A percentile compares a stretch with the other conserved stretches of the same genome.
Conservation (phyloP, 2,113 vertebrate genomes). For the Oreochromis niloticus region DNA sequence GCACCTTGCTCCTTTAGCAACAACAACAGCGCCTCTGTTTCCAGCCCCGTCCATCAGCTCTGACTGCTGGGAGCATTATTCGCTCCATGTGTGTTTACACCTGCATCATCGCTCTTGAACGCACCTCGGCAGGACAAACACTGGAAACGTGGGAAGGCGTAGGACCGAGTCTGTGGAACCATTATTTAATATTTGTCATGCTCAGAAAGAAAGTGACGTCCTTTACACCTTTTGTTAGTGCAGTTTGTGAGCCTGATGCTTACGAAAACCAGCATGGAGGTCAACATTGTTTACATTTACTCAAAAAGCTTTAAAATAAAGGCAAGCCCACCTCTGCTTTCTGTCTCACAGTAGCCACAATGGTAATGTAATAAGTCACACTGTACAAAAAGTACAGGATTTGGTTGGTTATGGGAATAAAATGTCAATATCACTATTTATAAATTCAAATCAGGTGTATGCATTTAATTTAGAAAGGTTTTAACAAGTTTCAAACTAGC, state of each 20-base stretch:
- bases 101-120: background rate
- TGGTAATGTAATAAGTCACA: background rate
- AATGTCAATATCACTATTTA: background rate
- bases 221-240: background rate
- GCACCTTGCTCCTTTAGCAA: background rate
- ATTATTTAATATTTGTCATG: background rate
- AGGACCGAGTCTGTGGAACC: background rate
- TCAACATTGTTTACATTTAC: background rate
- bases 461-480: background rate
- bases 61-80: background rate
- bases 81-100: background rate
- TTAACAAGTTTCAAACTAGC: background rate
- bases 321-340: background rate
- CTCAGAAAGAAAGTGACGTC: background rate
- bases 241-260: background rate
- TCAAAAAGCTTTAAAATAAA: background rate
- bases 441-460: background rate
- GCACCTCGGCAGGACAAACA: background rate
- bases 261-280: background rate
- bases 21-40: background rate
- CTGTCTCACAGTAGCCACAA: background rate
- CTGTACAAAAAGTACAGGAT: background rate
- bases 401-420: background rate
- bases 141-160: background rate
- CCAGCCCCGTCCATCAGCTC: background rate